These are phyloP conservation scores for Condylura cristata DNA, from an alignment of 2,113 vertebrate species.

Conservation along the genomic window DNA sequence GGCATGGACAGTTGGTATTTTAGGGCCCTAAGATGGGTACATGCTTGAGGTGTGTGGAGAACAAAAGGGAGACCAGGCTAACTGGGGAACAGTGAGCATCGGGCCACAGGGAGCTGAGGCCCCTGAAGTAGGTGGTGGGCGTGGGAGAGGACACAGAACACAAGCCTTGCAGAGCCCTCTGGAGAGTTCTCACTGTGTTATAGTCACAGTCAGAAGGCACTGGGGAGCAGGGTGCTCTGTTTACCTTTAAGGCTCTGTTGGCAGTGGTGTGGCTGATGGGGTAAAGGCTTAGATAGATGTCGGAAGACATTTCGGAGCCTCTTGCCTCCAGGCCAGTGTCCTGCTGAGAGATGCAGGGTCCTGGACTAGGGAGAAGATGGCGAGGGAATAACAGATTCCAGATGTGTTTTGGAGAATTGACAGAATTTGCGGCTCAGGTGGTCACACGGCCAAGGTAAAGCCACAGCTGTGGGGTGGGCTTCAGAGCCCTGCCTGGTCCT, in stretches of 20 bases:
- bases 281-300: background rate
- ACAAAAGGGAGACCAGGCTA: background rate
- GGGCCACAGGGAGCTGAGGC: background rate
- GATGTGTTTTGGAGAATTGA: background rate
- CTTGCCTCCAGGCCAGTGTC: background rate
- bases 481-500: background rate
- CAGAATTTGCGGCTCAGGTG: background rate
- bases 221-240: background rate
- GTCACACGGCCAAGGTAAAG: background rate
- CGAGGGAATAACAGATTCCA: too few species aligned
- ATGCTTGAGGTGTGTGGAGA: background rate
- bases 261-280: background rate
- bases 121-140: background rate
- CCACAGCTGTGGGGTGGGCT: rapidly evolving
- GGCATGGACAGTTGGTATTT: background rate
- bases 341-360: background rate
- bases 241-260: background rate
- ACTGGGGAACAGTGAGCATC: background rate
- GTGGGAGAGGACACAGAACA: too few species aligned
- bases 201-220: background rate
- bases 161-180: background rate
- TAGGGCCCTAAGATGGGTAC: background rate
- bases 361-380: background rate
- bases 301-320: background rate
- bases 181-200: background rate